These are phyloP conservation scores for Phacellophora camtschatica DNA, from an alignment of 30 jellyfish, hydroid and myxozoan species.

Conservation along the genomic window DNA sequence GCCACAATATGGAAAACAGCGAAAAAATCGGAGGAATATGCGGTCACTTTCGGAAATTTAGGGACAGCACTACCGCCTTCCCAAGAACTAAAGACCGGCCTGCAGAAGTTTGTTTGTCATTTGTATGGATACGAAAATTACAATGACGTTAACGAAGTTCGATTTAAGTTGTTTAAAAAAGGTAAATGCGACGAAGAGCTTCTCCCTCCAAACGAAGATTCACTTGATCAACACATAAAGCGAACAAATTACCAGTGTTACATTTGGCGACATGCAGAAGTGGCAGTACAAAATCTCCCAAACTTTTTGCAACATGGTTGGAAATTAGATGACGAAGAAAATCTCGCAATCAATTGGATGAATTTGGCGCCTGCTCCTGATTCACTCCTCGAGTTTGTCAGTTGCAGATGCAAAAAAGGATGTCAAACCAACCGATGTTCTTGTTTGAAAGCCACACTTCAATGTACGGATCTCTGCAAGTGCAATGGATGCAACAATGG, in stretches of 20 bases:
- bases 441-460: slow-evolving; percentile 34
- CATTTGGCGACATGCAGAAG: slow-evolving; percentile 65
- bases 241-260: slow-evolving; percentile 64
- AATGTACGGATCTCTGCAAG: slow-evolving; percentile 55
- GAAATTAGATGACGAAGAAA: slow-evolving; percentile 15
- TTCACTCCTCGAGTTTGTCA: slow-evolving; percentile 21
- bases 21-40: slow-evolving; percentile 15
- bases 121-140: slow-evolving; percentile 33
- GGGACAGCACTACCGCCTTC: slow-evolving; percentile 15
- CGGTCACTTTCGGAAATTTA: background rate
- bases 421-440: slow-evolving; percentile 62
- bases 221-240: slow-evolving; percentile 23
- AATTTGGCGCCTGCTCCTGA: slow-evolving; percentile 60
- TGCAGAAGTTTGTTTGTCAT: slow-evolving; percentile 27
- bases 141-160: slow-evolving; percentile 13
- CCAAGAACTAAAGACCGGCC: background rate
- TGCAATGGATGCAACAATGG: slow-evolving; percentile 54
- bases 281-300: slow-evolving; percentile 23
- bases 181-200: slow-evolving; percentile 66
- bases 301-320: slow-evolving; percentile 45
- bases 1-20: slow-evolving; percentile 30
- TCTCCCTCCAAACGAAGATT: slow-evolving; percentile 62
- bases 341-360: slow-evolving; percentile 24
- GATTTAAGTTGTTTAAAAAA: slow-evolving; percentile 24
- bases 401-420: slow-evolving; percentile 59